phyloP scores from a whole-genome alignment of 1,140 invertebrate species.

The Caenorhabditis briggsae region DNA sequence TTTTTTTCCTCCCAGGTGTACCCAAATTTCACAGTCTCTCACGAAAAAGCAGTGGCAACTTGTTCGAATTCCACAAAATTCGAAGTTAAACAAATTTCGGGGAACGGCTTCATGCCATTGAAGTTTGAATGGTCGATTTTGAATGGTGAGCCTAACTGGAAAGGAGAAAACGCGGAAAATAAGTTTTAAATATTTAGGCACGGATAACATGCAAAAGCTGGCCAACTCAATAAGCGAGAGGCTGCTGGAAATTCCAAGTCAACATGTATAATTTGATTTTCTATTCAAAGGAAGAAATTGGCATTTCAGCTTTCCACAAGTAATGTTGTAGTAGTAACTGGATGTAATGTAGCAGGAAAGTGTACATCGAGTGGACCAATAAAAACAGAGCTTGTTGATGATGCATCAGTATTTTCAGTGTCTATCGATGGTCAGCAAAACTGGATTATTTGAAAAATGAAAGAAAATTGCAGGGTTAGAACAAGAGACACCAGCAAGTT shows the following conservation, averaged over 20 bases:
- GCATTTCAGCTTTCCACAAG: background rate
- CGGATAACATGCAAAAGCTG: background rate
- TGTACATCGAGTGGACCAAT: conserved; percentile 39
- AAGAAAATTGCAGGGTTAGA: background rate
- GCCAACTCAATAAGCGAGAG: background rate
- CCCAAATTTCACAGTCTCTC: conserved; percentile 44
- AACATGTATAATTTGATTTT: background rate
- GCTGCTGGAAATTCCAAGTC: conserved; percentile 8
- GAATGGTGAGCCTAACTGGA: background rate
- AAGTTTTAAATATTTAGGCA: background rate
- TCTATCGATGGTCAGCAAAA: background rate
- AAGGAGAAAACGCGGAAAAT: background rate
- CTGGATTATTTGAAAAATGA: background rate
- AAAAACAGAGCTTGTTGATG: background rate
- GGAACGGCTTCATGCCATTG: conserved; percentile 35
- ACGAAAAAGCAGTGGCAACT: conserved; percentile 27
- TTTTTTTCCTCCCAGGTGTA: background rate
- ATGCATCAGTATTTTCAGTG: conserved; percentile 2
- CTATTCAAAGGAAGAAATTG: background rate
- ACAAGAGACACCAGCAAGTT: conserved; percentile 22
- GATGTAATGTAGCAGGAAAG: conserved; percentile 26
- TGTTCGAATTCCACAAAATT: conserved; percentile 46
- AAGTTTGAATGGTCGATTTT: conserved; percentile 20
- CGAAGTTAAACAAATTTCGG: conserved; percentile 45
- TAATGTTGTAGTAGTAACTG: background rate